A percentile compares a stretch with the other conserved stretches of the same genome.
Evolutionary conservation across 2,888 invertebrate genomes (phyloP).

Genomic region (Endomychus coccineus): DNA sequence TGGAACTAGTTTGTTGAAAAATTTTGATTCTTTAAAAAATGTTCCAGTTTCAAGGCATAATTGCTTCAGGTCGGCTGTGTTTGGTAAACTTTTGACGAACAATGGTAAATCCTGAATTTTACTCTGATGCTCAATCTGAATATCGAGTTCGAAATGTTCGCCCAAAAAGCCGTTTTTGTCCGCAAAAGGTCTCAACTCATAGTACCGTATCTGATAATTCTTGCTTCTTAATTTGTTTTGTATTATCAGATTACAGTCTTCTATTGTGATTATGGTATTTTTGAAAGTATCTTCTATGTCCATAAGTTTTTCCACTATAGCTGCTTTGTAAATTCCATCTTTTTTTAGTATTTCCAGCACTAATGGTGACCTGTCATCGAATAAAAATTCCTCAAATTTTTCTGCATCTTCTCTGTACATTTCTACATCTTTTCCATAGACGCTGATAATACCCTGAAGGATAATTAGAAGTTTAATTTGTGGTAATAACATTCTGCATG

Average conservation of each 20-base stretch:
- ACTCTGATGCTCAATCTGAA: conserved; percentile 9
- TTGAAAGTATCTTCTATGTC: no score
- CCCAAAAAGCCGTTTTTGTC: conserved; percentile 26
- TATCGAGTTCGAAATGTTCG: conserved; percentile 24
- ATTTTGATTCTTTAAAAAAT: conserved; percentile 45
- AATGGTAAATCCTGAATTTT: conserved; percentile 35
- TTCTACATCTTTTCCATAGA: no score
- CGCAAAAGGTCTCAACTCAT: conserved; percentile 10
- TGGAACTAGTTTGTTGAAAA: conserved; percentile 44
- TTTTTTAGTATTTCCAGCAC: no score
- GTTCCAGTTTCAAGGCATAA: conserved; percentile 45
- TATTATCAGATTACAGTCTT: conserved; percentile 15
- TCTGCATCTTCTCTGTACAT: no score
- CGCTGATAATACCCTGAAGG: no score
- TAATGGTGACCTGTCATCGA: no score
- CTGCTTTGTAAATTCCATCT: no score
- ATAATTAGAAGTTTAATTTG: no score
- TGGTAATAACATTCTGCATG: no score
- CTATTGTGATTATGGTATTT: conserved; percentile 9
- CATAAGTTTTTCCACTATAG: no score
- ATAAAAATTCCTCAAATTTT: no score
- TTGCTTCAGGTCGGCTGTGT: conserved; percentile 45
- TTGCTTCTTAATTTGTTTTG: conserved; percentile 10
- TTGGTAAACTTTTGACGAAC: conserved; percentile 56
- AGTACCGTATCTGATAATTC: conserved; percentile 12